phyloP scores from a whole-genome alignment of 2,888 invertebrate genomes.

The Lissocephala sabroskyi region DNA sequence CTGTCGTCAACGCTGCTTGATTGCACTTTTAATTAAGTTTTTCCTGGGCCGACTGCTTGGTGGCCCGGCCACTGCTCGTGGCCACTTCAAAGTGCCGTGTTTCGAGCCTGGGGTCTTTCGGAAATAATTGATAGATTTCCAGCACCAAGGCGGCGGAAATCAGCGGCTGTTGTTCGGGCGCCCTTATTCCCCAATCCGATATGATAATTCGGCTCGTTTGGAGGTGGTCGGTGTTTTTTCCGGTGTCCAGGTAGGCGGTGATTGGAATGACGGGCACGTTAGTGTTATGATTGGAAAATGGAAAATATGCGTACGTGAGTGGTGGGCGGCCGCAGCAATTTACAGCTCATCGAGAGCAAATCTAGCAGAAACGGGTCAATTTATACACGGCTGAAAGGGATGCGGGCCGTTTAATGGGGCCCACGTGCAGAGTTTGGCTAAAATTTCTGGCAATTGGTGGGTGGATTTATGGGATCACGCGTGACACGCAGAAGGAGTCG shows the following conservation, averaged over 20 bases:
- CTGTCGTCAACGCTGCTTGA: constrained; percentile 35
- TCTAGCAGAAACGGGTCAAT: constrained; percentile 36
- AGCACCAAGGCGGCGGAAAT: too few species aligned
- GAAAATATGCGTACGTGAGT: constrained; percentile 59
- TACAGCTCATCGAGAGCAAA: constrained; percentile 47
- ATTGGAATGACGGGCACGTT: constrained; percentile 54
- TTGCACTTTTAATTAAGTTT: constrained; percentile 67
- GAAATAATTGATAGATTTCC: too few species aligned
- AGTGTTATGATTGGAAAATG: constrained; percentile 63
- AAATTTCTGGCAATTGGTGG: too few species aligned
- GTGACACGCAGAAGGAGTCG: too few species aligned
- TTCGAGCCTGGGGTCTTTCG: too few species aligned
- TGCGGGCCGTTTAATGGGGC: constrained; percentile 45
- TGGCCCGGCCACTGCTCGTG: constrained; percentile 13
- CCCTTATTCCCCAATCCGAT: constrained; percentile 16
- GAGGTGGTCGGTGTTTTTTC: constrained; percentile 1
- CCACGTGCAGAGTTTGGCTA: constrained; percentile 51
- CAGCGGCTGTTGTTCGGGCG: constrained; percentile 9
- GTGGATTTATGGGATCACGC: too few species aligned
- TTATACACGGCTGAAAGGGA: neutral
- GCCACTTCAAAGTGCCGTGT: too few species aligned
- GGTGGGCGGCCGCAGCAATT: constrained; percentile 36
- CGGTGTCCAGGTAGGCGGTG: constrained; percentile 8
- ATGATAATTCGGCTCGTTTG: constrained; percentile 56
- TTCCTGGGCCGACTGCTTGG: constrained; percentile 30